Evolutionary conservation across 2,113 vertebrate species (phyloP), one percentile per base, ranked within the genome.

Genomic region (Taxidea taxus): DNA sequence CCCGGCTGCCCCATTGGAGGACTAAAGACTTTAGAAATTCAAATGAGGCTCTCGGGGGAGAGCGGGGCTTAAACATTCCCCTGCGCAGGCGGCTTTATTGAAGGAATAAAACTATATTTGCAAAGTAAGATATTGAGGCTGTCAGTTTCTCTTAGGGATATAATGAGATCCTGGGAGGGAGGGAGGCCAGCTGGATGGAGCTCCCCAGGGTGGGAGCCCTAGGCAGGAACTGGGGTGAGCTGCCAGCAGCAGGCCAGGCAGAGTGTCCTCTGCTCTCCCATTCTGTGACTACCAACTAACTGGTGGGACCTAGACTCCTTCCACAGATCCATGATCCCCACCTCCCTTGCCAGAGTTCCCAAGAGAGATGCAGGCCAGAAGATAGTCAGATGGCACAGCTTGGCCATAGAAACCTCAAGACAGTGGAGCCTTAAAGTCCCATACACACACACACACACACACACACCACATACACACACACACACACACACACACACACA

Each of bases 61-160:
- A 97, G 85, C 85, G 0, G 93, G 94, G 95, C 97, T 98, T 98
- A 98, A 98, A 98, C 97, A 98, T 98, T 98, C 98, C 98, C 98
- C 85, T 94, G 97, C 90, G 97, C 97, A 95, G 97, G 97, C 94
- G 87, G 98, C 97, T 98, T 98, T 98, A 98, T 98, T 98, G 98
- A 97, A 98, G 97, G 98, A 98, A 98, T 98, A 98, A 98, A 98
- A 98, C 98, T 98, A 97, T 97, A 98, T 98, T 98, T 98, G 98
- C 98, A 98, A 98, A 98, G 97, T 98, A 97, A 98, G 98, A 98
- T 97, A 98, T 98, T 97, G 97, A 97, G 97, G 96, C 97, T 98
- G 98, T 98, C 98, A 98, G 97, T 97, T 98, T 98, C 97, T 97
- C 97, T 98, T 98, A 98, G 92, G 95, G 97, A 96, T 97, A 97